phyloP scores from a whole-genome alignment of 2,113 vertebrate genomes.

The Nycticorax nycticorax region DNA sequence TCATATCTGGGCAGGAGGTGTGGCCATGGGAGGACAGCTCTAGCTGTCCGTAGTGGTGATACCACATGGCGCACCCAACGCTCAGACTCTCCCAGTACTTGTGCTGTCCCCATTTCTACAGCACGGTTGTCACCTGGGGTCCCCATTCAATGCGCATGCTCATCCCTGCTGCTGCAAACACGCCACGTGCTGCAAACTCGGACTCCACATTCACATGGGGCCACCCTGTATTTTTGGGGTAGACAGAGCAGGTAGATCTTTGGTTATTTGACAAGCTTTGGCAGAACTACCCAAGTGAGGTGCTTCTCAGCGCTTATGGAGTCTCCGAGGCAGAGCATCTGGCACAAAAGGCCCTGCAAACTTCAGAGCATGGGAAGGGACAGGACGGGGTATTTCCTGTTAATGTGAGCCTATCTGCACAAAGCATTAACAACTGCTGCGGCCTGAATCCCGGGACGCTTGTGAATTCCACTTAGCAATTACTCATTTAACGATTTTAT shows the following conservation, averaged over 20 bases:
- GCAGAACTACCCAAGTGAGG: neutral
- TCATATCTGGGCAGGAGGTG: neutral
- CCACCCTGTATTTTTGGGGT: neutral
- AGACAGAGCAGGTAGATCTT: neutral
- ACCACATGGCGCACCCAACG: accelerated
- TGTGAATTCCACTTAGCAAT: neutral
- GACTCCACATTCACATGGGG: neutral
- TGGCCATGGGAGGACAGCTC: neutral
- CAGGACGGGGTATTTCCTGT: neutral
- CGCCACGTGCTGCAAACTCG: accelerated
- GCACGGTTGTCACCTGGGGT: neutral
- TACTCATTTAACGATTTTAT: neutral
- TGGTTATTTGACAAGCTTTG: neutral
- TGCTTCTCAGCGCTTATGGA: accelerated
- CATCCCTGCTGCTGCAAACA: neutral
- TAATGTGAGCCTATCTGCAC: neutral
- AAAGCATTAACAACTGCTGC: neutral
- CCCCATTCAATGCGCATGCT: neutral
- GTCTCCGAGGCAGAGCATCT: neutral
- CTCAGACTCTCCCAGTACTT: neutral
- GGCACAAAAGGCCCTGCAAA: neutral
- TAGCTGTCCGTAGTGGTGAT: neutral
- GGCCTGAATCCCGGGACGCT: neutral
- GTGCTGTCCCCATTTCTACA: neutral
- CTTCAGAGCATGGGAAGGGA: neutral